These are phyloP conservation scores for Leptoteleia sp. DNA, from an alignment of 1,140 invertebrate species.

Conservation along the genomic window DNA sequence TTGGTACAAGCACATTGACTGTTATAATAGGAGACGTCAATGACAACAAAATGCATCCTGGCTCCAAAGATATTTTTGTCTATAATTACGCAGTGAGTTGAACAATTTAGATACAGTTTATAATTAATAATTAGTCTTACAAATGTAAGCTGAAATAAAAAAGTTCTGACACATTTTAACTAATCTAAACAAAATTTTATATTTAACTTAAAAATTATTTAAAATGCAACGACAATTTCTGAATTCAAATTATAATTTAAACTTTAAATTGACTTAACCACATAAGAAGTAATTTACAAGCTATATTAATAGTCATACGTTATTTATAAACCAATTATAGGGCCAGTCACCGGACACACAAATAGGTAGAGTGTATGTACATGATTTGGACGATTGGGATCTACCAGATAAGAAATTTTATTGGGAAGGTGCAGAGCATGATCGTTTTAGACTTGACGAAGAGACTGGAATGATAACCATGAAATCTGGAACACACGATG, in stretches of 20 bases:
- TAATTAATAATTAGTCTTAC: too few species aligned
- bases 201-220: too few species aligned
- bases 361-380: constrained; percentile 97
- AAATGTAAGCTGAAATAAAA: too few species aligned
- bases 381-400: constrained; percentile 99
- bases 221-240: too few species aligned
- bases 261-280: too few species aligned
- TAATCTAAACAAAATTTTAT: too few species aligned
- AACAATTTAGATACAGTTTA: too few species aligned
- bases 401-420: constrained; percentile 98
- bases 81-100: constrained; percentile 92
- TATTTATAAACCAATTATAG: constrained; percentile 83
- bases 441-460: constrained; percentile 92
- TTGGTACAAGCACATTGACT: constrained; percentile 95
- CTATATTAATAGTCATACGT: too few species aligned
- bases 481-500: constrained; percentile 93
- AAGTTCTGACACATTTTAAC: too few species aligned
- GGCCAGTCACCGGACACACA: constrained; percentile 94
- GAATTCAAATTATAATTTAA: too few species aligned
- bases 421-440: constrained; percentile 91
- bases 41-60: constrained; percentile 98
- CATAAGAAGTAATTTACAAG: too few species aligned
- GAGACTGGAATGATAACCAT: constrained; percentile 97
- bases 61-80: constrained; percentile 97
- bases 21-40: constrained; percentile 98